These are phyloP conservation scores for Nothobranchius furzeri DNA, from an alignment of 2,113 vertebrate genomes.

Conservation along the genomic window DNA sequence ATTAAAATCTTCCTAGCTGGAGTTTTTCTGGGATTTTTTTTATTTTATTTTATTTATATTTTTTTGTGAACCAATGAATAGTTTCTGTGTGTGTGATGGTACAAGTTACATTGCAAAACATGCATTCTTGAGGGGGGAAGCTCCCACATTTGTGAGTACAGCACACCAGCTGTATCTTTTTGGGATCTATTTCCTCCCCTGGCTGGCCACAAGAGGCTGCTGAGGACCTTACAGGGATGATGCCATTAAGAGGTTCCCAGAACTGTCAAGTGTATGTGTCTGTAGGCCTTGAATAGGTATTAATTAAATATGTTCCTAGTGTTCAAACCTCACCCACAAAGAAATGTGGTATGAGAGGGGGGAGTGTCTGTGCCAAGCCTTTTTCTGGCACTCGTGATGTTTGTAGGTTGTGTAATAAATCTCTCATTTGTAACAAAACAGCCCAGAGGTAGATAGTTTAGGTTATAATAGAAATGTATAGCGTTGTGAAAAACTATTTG, in stretches of 20 bases:
- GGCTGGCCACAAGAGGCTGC: conserved; percentile 79
- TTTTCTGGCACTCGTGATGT: conserved; percentile 42
- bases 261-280: conserved; percentile 45
- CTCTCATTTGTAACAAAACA: not conserved
- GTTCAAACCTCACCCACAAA: conserved; percentile 23
- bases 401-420: conserved; percentile 8
- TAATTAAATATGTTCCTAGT: conserved; percentile 66
- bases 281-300: conserved; percentile 42
- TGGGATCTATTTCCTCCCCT: conserved; percentile 6
- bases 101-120: not conserved
- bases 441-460: not conserved
- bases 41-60: no score
- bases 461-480: conserved; percentile 3
- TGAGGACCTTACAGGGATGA: conserved; percentile 55
- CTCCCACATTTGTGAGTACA: no score
- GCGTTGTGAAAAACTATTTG: no score
- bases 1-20: no score
- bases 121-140: not conserved
- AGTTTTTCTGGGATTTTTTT: no score
- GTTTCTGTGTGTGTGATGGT: not conserved
- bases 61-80: not conserved
- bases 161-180: not conserved
- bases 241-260: conserved; percentile 8
- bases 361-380: conserved; percentile 42
- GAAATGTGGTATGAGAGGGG: conserved; percentile 41